A percentile compares a stretch with the other conserved stretches of the same genome.
These are phyloP conservation scores for Perdita meconis DNA, from an alignment of 2,888 invertebrate genomes.

Conservation along the genomic window DNA sequence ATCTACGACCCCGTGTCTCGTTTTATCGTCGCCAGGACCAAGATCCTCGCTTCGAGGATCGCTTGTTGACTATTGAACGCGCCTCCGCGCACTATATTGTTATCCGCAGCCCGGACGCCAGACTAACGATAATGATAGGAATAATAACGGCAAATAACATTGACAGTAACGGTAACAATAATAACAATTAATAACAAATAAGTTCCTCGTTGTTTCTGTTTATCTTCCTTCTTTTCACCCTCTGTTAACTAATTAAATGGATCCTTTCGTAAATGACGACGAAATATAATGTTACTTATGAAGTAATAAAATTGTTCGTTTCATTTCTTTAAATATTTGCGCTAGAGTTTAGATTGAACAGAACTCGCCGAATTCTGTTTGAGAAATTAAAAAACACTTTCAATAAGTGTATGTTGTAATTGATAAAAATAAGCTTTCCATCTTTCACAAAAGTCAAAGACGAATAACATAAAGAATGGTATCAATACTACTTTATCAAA, in stretches of 20 bases:
- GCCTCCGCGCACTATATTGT: slow-evolving; percentile 64
- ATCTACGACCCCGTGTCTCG: slow-evolving; percentile 7
- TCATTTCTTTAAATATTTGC: too few relatives aligned
- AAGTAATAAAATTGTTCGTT: too few relatives aligned
- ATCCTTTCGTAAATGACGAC: neutral
- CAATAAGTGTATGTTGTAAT: too few relatives aligned
- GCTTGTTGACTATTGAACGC: slow-evolving; percentile 50
- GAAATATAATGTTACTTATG: neutral
- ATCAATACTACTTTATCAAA: too few relatives aligned
- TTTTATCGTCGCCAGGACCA: slow-evolving; percentile 24
- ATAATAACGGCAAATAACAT: slow-evolving; percentile 58
- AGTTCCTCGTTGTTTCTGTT: slow-evolving; percentile 32
- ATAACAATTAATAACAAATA: slow-evolving; percentile 68
- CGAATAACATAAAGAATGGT: too few relatives aligned
- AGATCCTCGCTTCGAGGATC: slow-evolving; percentile 47
- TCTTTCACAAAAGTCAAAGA: too few relatives aligned
- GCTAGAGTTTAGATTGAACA: too few relatives aligned
- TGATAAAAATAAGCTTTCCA: neutral
- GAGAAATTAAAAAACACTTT: too few relatives aligned
- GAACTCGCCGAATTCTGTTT: too few relatives aligned
- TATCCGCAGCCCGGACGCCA: slow-evolving; percentile 69
- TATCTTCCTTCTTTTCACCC: neutral
- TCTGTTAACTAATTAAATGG: neutral
- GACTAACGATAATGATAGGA: slow-evolving; percentile 77
- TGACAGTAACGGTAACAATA: slow-evolving; percentile 64